Base-by-base conservation (phyloP, 2,888 invertebrate species). In the Cryptocephalus primarius region DNA sequence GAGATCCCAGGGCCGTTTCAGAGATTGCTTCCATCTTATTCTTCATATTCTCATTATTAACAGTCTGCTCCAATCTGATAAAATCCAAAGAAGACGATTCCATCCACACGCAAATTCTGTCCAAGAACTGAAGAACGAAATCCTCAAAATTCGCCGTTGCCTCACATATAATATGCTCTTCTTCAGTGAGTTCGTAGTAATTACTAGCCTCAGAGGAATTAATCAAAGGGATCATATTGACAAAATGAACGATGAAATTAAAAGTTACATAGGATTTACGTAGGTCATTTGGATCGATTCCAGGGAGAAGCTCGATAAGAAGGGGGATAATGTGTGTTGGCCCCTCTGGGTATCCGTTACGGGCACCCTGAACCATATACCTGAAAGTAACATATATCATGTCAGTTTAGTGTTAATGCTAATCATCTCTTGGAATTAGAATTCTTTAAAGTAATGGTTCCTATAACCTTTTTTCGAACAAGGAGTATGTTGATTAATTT, bases 221-320 rank as follows among this genome's bases (percentile, higher is more conserved):
- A 8, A 89, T 82, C 22, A 90, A 70, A 0, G 92, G 89, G 31
- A 93, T 80, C 73, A 91, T 76, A 54, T 82, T 82, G 10, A 81
- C 77, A 61, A 88, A 81, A 40, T 83, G 80, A 4, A 85, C 76
- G 45, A 92, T 82, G 60, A 90, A 82, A 59, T 87, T 86, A 49
- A 91, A 78, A 0, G 89, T 85, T 22, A 84, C 76, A 44, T 83
- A 72, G 22, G 83, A 83, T 67, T 87, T 87, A 53, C 79, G 77
- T 39, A 84, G 76, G 67, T 94, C 93, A 62, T 94, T 94, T 0
- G 89, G 83, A 67, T 94, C 94, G 39, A 95, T 83, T 10, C 91
- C 93, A 0, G 94, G 93, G 12, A 95, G 70, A 0, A 87, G 76
- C 0, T 84, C 81, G 64, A 86, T 78, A 10, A 94, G 72, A 31